Base-by-base conservation (phyloP, 2,888 invertebrate genomes). In the Hedychridium roseum region DNA sequence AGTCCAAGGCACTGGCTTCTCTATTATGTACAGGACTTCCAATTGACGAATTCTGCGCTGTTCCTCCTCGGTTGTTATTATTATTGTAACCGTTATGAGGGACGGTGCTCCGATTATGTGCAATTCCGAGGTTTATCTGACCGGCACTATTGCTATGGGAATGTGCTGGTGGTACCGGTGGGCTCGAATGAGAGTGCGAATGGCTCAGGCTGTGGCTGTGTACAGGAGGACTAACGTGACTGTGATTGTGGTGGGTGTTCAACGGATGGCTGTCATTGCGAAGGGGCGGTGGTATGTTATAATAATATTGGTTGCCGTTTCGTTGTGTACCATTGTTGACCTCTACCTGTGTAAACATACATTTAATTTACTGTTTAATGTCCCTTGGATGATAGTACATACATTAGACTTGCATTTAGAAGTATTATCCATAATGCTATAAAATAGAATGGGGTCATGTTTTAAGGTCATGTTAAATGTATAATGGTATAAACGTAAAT, bases 1-100 rank as follows among this genome's bases (percentile, higher is more conserved):
- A 82, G 68, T 87, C 87, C 7, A 87, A 76, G 54, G 75, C 82
- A 64, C 79, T 83, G 43, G 79, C 80, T 70, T 82, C 82, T 50
- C 82, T 71, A 43, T 73, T 80, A 61, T 75, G 79, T 50, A 60
- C 64, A 3, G 67, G 58, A 60, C 64, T 75, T 16, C 44, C 54
- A 2, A 65, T 44, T 2, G 62, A 56, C 2, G 71, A 61, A 39
- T 55, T 64, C 45, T 72, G 72, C 3, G 64, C 60, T 9, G 54
- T 37, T 12, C 55, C 50, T 7, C 46, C 63, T 11, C 72, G 59
- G 27, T 57, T 70, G 38, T 68, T 69, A 30, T 67, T 66, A 37
- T 73, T 73, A 50, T 68, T 69, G 47, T 75, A 75, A 11, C 76
- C 74, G 31, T 74, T 77, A 45, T 73, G 68, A 52, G 62, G 70